Percentiles rank a stretch among this genome's conserved stretches.
phyloP scores from a whole-genome alignment of 92 coral and sea anemone species.

The Epizoanthus fatuus region DNA sequence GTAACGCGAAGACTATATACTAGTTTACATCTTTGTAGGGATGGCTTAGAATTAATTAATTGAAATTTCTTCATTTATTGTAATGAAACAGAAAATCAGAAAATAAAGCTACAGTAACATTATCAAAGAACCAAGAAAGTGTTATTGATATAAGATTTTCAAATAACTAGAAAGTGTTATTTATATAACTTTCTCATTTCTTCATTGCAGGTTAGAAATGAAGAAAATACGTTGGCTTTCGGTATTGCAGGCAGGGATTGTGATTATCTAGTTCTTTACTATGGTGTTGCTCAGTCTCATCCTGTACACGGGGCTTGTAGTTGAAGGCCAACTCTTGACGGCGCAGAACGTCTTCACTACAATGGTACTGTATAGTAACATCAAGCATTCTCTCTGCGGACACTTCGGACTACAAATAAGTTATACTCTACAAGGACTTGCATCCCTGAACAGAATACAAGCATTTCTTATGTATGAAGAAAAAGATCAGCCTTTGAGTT shows the following conservation, averaged over 20 bases:
- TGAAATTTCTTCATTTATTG: too few species aligned
- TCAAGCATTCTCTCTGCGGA: constrained; percentile 39
- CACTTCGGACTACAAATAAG: constrained; percentile 44
- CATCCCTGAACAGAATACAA: constrained; percentile 36
- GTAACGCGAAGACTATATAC: too few species aligned
- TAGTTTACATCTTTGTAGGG: too few species aligned
- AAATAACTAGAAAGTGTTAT: neutral
- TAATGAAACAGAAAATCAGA: too few species aligned
- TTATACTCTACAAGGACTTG: constrained; percentile 30
- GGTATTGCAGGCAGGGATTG: constrained; percentile 34
- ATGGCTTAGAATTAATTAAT: too few species aligned
- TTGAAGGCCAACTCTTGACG: constrained; percentile 26
- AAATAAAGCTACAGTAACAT: too few species aligned
- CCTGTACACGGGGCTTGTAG: constrained; percentile 32
- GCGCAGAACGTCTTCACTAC: constrained; percentile 29
- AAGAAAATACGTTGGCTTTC: constrained; percentile 37
- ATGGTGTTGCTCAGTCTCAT: constrained; percentile 29
- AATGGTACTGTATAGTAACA: constrained; percentile 26
- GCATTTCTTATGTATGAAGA: constrained; percentile 31
- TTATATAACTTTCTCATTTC: neutral
- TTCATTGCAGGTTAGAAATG: constrained; percentile 11
- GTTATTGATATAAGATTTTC: neutral
- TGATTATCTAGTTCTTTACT: constrained; percentile 26
- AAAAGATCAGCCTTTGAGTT: constrained; percentile 20
- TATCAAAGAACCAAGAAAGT: neutral